Conservation (phyloP, 1,140 invertebrate genomes). For the Calephelis nemesis region DNA sequence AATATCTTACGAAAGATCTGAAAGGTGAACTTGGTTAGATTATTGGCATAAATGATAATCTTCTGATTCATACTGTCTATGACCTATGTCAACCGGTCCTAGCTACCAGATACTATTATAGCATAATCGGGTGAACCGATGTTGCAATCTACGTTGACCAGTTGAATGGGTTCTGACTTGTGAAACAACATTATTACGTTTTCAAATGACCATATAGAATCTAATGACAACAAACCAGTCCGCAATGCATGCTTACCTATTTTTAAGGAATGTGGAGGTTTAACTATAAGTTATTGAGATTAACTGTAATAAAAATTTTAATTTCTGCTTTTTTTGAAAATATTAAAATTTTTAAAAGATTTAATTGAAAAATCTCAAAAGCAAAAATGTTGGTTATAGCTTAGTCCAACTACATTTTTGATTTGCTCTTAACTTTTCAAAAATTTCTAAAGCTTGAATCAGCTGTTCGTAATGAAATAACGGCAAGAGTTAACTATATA, state of each 20-base stretch:
- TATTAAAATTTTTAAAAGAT: no score
- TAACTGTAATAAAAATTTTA: no score
- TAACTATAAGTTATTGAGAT: background rate
- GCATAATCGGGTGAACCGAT: background rate
- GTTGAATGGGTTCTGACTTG: slow-evolving; percentile 9
- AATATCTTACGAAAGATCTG: background rate
- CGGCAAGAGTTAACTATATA: no score
- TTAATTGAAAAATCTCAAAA: no score
- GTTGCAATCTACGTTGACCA: background rate
- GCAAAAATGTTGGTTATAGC: no score
- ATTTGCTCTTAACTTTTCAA: no score
- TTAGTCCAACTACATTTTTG: no score
- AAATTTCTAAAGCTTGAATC: no score
- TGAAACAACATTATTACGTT: slow-evolving; percentile 14
- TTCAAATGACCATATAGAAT: slow-evolving; percentile 11
- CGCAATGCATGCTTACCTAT: background rate
- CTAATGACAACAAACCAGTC: slow-evolving; percentile 4
- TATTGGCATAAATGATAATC: slow-evolving; percentile 1
- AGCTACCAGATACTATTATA: slow-evolving; percentile 6
- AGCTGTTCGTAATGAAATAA: no score
- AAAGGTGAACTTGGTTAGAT: slow-evolving; percentile 4
- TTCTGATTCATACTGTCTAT: slow-evolving; percentile 10
- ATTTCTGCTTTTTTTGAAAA: no score
- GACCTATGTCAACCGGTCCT: slow-evolving; percentile 6
- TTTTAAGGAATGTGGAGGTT: background rate